Evolutionary conservation across 1,140 invertebrate genomes (phyloP).

Genomic region (Geopemphigus sp.): DNA sequence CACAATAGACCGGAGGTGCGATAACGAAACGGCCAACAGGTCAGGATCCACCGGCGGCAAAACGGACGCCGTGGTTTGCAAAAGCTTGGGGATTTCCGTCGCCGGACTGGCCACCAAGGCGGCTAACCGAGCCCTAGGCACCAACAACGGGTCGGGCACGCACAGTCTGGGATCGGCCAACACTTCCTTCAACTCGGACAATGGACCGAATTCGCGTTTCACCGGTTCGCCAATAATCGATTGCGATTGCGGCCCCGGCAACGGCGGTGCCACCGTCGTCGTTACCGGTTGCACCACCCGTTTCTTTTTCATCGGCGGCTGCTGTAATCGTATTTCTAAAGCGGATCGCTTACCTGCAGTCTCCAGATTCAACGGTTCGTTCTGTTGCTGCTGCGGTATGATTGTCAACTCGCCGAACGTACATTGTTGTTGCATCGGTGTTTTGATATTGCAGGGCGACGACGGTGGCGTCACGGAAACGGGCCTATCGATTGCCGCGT

Average conservation of each 20-base stretch:
- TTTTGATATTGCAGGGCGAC: background rate
- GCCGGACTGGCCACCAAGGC: slow-evolving; percentile 70
- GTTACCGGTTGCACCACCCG: background rate
- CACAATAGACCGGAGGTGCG: slow-evolving; percentile 64
- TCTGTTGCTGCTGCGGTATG: slow-evolving; percentile 15
- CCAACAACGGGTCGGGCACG: slow-evolving; percentile 75
- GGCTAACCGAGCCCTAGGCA: slow-evolving; percentile 71
- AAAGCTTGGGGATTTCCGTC: slow-evolving; percentile 70
- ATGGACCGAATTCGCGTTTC: slow-evolving; percentile 59
- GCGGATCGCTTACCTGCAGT: slow-evolving; percentile 16
- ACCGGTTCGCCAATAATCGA: slow-evolving; percentile 57
- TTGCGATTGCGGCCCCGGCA: slow-evolving; percentile 54
- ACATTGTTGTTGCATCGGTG: background rate
- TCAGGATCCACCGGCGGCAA: slow-evolving; percentile 70
- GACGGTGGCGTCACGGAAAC: background rate
- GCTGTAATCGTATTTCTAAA: slow-evolving; percentile 13
- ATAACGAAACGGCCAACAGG: slow-evolving; percentile 72
- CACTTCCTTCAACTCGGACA: slow-evolving; percentile 71
- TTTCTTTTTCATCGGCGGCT: slow-evolving; percentile 2
- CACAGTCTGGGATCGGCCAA: slow-evolving; percentile 66
- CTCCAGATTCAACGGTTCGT: slow-evolving; percentile 53
- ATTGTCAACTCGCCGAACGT: slow-evolving; percentile 21
- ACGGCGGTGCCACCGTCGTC: background rate
- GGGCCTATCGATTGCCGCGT: background rate
- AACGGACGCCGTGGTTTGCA: slow-evolving; percentile 62